phyloP scores from a whole-genome alignment of 2,888 invertebrate genomes.

The Drosophila tripunctata region DNA sequence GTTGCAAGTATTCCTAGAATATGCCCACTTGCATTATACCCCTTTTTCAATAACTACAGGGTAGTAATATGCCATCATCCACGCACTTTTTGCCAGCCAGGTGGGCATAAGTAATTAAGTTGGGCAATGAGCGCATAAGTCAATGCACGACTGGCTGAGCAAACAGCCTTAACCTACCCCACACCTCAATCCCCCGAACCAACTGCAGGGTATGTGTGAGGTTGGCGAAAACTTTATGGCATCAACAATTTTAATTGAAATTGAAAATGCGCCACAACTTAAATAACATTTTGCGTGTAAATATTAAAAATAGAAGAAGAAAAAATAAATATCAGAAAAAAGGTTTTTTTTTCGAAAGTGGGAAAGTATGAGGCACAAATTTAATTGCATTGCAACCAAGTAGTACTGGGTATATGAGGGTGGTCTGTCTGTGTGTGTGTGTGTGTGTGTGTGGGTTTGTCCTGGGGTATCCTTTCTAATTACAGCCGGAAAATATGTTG shows the following conservation, averaged over 20 bases:
- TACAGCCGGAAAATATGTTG: conserved; percentile 72
- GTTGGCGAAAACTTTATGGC: conserved; percentile 48
- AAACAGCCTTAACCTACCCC: conserved; percentile 10
- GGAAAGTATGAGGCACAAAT: conserved; percentile 38
- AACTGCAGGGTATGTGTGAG: conserved; percentile 12
- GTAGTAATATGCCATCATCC: conserved; percentile 25
- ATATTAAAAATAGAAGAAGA: conserved; percentile 48
- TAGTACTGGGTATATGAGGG: not conserved
- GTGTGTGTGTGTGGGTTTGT: conserved; percentile 2
- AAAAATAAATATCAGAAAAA: conserved; percentile 30
- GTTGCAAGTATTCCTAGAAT: too few species aligned
- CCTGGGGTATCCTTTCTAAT: conserved; percentile 58
- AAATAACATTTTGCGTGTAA: conserved; percentile 69
- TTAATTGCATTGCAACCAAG: conserved; percentile 55
- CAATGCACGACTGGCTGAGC: conserved; percentile 50
- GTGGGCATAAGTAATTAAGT: conserved; percentile 72
- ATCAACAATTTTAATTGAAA: conserved; percentile 72
- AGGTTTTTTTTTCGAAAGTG: conserved; percentile 57
- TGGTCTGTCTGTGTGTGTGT: not conserved
- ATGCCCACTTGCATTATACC: not conserved
- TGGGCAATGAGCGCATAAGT: conserved; percentile 60
- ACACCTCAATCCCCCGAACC: not conserved
- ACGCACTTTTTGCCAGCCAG: conserved; percentile 53
- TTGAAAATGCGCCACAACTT: conserved; percentile 73
- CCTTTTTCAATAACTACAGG: conserved; percentile 6